Evolutionary conservation across 2,888 invertebrate genomes (phyloP), one percentile per base, ranked within the genome.

Genomic region (Andrena bicolor): DNA sequence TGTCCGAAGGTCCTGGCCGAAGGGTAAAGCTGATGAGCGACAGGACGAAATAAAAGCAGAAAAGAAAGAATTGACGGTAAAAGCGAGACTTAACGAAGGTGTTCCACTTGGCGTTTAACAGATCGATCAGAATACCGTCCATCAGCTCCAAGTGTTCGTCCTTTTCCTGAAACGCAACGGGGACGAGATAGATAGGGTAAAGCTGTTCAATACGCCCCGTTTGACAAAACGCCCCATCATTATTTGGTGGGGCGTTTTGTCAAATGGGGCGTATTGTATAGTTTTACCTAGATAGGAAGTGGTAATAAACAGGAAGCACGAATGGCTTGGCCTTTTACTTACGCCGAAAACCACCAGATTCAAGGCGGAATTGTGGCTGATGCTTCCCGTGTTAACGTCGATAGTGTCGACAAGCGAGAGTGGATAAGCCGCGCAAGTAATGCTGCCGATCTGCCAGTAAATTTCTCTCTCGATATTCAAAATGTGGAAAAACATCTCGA

Each of bases 301-400:
- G 41, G 41, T 41, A 16, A 41, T 16, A 41, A 13, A 41, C 4
- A 5, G 41, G 16, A 41, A 16, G 41, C 41, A 41, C 41, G 41
- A 41, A 5, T 5, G 41, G 16, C 41, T 16, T 16, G 4, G 16
- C 41, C 41, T 16, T 41, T 41, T 16, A 93, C 96, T 96, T 94
- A 98, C 99, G 83, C 99, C 99, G 95, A 99, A 99, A 0, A 99
- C 98, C 5, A 99, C 99, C 76, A 99, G 96, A 95, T 99, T 99
- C 30, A 99, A 95, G 0, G 98, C 99, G 0, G 99, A 99, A 92
- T 98, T 97, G 92, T 98, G 98, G 93, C 98, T 98, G n/a, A 99
- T 98, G 83, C 97, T 96, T 4, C 99, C 99, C 8, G 97, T 98
- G 91, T 96, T 96, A 4, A 97, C 96, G 91, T 99, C 98, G 84